Percentiles rank a stretch among this genome's conserved stretches.
Conservation (phyloP, 2,113 vertebrate species). For the Corythoichthys haematopterus region DNA sequence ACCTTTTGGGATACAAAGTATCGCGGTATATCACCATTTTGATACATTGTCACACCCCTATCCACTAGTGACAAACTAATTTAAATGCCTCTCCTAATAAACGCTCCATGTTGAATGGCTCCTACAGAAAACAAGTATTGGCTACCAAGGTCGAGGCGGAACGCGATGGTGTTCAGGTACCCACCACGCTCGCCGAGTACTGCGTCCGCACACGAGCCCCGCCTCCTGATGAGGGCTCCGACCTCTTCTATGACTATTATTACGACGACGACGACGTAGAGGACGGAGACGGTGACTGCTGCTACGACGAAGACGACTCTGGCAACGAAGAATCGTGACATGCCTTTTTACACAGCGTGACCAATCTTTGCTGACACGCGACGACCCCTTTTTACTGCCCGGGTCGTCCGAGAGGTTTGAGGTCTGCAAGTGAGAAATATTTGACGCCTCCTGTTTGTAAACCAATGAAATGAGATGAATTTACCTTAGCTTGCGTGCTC, state of each 20-base stretch:
- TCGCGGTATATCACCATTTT: too few species aligned
- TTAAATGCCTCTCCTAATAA: not conserved
- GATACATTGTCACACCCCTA: too few species aligned
- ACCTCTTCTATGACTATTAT: constrained; percentile 94
- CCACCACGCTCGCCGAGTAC: constrained; percentile 93
- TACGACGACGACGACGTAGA: constrained; percentile 85
- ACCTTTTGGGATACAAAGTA: too few species aligned
- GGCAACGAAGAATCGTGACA: constrained; percentile 94
- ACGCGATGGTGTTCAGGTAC: constrained; percentile 90
- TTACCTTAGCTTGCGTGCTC: constrained; percentile 30
- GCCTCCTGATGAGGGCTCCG: constrained; percentile 82
- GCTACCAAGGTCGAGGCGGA: constrained; percentile 91
- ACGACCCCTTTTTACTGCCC: constrained; percentile 25
- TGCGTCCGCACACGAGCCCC: constrained; percentile 90
- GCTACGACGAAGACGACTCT: constrained; percentile 89
- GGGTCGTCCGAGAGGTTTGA: constrained; percentile 43
- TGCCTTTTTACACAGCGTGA: constrained; percentile 13
- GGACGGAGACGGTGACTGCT: constrained; percentile 79
- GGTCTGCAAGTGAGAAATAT: constrained; percentile 48
- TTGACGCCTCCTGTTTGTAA: constrained; percentile 54
- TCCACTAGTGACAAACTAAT: not conserved
- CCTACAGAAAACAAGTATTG: constrained; percentile 86
- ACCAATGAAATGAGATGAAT: constrained; percentile 50
- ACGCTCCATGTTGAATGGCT: not conserved
- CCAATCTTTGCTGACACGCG: constrained; percentile 34